Base-by-base conservation (phyloP, 2,797 vertebrate genomes). In the Silurus aristotelis region DNA sequence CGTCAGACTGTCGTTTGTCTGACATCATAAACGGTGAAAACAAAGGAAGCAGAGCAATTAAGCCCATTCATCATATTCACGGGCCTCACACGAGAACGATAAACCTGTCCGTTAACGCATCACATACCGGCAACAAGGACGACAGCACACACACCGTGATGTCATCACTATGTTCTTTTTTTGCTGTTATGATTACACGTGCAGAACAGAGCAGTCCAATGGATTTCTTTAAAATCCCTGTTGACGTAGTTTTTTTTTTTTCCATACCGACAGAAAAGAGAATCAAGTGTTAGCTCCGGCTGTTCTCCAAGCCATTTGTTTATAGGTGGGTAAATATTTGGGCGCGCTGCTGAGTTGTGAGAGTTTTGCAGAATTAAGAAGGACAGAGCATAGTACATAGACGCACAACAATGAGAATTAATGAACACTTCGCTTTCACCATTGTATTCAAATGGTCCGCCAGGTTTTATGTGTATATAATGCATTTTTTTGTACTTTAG, bases 291-390 rank as follows among this genome's bases (percentile, higher is more conserved):
- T 38, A 60, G 38, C 27, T 43, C 20, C 43, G 56, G 66, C 64
- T 25, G 63, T 67, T 52, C 64, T 58, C 84, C 31, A 79, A 56
- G 76, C 77, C 75, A 77, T 83, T 61, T 78, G 84, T 85, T 83
- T 86, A 79, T 72, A 56, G 58, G 64, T n/a, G 75, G 55, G 67
- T 86, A 86, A 86, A 86, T 83, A 86, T 86, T 86, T 86, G 67
- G 58, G 66, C 4, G 0, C 19, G 66, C 31, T 71, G 80, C 22
- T 79, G n/a, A 68, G 75, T 68, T 78, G 80, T 48, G 25, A n/a
- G 17, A 68, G 27, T 48, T 63, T n/a, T 15, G 52, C 31, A 19
- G 64, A 55, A 61, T 77, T 9, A 46, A 46, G 60, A 31, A 55
- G 27, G 58, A 9, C 56, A 5, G 12, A 38, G 52, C 7, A 52